Evolutionary conservation across 2,888 invertebrate species (phyloP).

Genomic region (Andricus curvator): DNA sequence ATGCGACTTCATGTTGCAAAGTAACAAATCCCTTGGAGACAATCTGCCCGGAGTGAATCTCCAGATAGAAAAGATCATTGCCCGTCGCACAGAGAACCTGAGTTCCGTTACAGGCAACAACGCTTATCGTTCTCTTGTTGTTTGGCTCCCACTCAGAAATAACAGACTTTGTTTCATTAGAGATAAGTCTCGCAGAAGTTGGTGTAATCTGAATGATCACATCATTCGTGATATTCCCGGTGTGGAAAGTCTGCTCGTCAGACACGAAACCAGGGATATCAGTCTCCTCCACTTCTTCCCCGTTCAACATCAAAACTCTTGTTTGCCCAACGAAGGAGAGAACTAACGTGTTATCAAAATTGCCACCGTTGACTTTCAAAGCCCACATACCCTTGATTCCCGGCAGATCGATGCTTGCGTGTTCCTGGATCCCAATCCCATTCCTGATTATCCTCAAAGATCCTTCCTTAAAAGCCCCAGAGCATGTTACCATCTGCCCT

Average conservation of each 20-base stretch:
- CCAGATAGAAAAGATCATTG: constrained; percentile 90
- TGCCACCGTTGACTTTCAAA: constrained; percentile 82
- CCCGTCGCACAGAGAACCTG: constrained; percentile 93
- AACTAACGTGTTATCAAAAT: constrained; percentile 93
- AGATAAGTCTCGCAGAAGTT: constrained; percentile 86
- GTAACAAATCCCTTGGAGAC: constrained; percentile 84
- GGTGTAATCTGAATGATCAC: constrained; percentile 91
- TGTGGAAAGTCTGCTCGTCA: constrained; percentile 95
- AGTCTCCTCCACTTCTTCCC: constrained; percentile 98
- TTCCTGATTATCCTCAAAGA: constrained; percentile 97
- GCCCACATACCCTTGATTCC: constrained; percentile 99
- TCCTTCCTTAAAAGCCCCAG: constrained; percentile 98
- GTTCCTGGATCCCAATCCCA: constrained; percentile 99
- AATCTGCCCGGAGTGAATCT: constrained; percentile 84
- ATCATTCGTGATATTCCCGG: constrained; percentile 92
- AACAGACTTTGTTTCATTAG: constrained; percentile 83
- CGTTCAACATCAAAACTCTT: constrained; percentile 91
- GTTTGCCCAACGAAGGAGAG: constrained; percentile 98
- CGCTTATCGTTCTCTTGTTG: constrained; percentile 88
- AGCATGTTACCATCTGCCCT: constrained; percentile 98
- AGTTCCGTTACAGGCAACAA: constrained; percentile 89
- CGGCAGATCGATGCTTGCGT: constrained; percentile 97
- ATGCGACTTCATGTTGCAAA: constrained; percentile 97
- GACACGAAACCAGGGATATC: constrained; percentile 95
- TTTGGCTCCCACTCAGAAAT: constrained; percentile 87